phyloP scores from a whole-genome alignment of 2,888 invertebrate species.

The Drosophila percnosoma region DNA sequence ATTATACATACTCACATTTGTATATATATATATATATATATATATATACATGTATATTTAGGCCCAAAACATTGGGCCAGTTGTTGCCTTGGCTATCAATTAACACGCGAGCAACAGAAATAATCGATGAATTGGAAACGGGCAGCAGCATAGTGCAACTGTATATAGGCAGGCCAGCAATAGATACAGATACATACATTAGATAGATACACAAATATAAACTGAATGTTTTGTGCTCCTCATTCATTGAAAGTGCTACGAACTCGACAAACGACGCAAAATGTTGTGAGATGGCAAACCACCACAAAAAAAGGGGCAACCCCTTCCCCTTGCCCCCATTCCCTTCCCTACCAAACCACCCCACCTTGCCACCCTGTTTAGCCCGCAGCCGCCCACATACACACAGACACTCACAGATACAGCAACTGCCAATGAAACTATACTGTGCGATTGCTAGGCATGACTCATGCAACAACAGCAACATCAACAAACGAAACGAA shows the following conservation, averaged over 20 bases:
- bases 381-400: conserved; percentile 65
- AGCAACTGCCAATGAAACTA: conserved; percentile 74
- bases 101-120: conserved; percentile 72
- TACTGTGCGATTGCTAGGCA: conserved; percentile 70
- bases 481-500: conserved; percentile 61
- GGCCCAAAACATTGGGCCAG: conserved; percentile 52
- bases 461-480: conserved; percentile 76
- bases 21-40: too few species aligned
- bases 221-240: conserved; percentile 68
- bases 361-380: conserved; percentile 40
- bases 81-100: conserved; percentile 76
- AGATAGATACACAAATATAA: conserved; percentile 39
- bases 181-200: conserved; percentile 24
- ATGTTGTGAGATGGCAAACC: conserved; percentile 55
- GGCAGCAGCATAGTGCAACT: conserved; percentile 50
- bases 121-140: conserved; percentile 69
- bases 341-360: conserved; percentile 1
- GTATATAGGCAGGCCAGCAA: conserved; percentile 27
- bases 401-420: conserved; percentile 23
- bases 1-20: conserved; percentile 16
- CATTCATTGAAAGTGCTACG: conserved; percentile 79
- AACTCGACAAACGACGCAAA: conserved; percentile 68
- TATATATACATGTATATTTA: conserved; percentile 5
- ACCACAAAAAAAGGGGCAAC: conserved; percentile 47
- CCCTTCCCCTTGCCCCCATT: conserved; percentile 8